Conservation (phyloP, 1,140 invertebrate species). For the Lasaia peninsularis region DNA sequence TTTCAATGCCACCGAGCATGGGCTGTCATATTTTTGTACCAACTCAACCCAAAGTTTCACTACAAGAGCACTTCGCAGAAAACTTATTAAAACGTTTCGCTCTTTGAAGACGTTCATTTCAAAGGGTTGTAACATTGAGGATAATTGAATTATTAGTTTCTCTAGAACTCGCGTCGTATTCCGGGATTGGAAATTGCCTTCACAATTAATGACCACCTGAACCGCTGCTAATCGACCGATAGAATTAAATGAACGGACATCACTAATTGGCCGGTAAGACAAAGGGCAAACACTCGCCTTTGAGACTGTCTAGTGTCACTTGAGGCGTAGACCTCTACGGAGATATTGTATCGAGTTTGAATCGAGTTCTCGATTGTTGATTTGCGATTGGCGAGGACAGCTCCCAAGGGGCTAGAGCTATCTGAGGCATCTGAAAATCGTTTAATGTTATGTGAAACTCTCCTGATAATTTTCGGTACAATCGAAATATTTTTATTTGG, state of each 20-base stretch:
- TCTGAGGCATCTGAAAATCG: background rate
- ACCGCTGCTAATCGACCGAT: conserved; percentile 68
- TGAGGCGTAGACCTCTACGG: conserved; percentile 47
- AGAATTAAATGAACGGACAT: conserved; percentile 72
- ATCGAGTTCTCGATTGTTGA: conserved; percentile 27
- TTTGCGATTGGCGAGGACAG: conserved; percentile 25
- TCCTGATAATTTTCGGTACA: background rate
- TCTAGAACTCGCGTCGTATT: conserved; percentile 16
- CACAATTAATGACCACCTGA: conserved; percentile 68
- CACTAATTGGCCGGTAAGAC: conserved; percentile 73
- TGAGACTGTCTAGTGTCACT: conserved; percentile 70
- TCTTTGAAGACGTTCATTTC: conserved; percentile 6
- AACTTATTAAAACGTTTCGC: background rate
- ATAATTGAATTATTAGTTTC: conserved; percentile 9
- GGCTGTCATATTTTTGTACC: no score
- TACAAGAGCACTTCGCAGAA: background rate
- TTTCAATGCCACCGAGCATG: no score
- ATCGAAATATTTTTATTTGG: no score
- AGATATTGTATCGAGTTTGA: conserved; percentile 27
- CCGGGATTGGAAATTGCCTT: conserved; percentile 47
- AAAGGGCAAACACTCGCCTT: conserved; percentile 74
- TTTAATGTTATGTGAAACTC: background rate
- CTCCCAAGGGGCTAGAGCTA: conserved; percentile 11
- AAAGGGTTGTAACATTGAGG: conserved; percentile 15
- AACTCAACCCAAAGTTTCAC: no score